Evolutionary conservation across 2,888 invertebrate species (phyloP).

Genomic region (Hartigia nigra): DNA sequence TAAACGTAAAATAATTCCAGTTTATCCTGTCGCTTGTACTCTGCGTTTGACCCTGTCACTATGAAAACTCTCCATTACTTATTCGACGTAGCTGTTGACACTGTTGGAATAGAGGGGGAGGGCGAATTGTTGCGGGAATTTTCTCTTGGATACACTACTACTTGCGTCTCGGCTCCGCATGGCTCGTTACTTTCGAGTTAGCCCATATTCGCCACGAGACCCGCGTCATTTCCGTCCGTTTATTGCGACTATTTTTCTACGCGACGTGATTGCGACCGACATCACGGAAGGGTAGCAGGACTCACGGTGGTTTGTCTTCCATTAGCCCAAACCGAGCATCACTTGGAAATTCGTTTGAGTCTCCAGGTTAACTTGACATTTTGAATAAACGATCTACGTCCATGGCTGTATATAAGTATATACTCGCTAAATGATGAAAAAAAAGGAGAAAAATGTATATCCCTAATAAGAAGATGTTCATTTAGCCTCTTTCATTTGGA

Average conservation of each 20-base stretch:
- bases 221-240: background rate
- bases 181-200: background rate
- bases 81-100: background rate
- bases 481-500: background rate
- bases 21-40: background rate
- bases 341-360: background rate
- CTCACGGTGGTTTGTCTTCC: background rate
- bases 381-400: background rate
- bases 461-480: background rate
- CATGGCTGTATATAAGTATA: background rate
- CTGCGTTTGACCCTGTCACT: background rate
- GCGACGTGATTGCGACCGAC: background rate
- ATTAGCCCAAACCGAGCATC: background rate
- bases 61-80: background rate
- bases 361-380: background rate
- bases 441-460: background rate
- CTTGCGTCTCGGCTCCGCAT: background rate
- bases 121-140: background rate
- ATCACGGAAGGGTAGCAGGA: background rate
- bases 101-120: background rate
- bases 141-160: background rate
- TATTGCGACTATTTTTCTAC: background rate
- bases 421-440: background rate
- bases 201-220: background rate
- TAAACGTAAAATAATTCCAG: background rate